phyloP scores from a whole-genome alignment of 2,888 invertebrate genomes.

The Nomada goodeniana region DNA sequence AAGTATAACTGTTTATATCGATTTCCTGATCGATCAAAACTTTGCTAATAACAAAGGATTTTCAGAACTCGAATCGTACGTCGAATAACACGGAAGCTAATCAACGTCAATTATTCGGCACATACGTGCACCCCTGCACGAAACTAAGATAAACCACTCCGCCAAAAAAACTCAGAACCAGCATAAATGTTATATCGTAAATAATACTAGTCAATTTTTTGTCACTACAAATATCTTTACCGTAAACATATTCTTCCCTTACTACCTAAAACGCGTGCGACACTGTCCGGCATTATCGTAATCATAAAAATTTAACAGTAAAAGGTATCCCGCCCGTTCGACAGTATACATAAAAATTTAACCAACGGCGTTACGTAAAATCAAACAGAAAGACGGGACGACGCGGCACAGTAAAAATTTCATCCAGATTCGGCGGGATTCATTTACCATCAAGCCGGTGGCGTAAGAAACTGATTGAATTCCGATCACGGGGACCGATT shows the following conservation, averaged over 20 bases:
- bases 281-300: too few relatives aligned
- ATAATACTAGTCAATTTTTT: too few relatives aligned
- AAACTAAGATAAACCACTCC: not conserved
- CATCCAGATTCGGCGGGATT: constrained; percentile 19
- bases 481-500: constrained; percentile 39
- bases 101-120: not conserved
- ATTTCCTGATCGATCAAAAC: not conserved
- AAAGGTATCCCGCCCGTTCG: too few relatives aligned
- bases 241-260: too few relatives aligned
- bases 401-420: constrained; percentile 19
- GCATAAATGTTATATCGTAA: not conserved
- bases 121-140: too few relatives aligned
- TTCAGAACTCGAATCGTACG: not conserved
- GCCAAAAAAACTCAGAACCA: not conserved
- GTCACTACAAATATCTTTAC: too few relatives aligned
- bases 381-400: too few relatives aligned
- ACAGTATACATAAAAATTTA: too few relatives aligned
- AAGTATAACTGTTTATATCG: not conserved
- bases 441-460: constrained; percentile 22
- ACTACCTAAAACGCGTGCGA: too few relatives aligned
- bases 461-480: constrained; percentile 44
- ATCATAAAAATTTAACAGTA: too few relatives aligned
- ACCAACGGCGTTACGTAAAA: too few relatives aligned
- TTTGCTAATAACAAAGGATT: not conserved
- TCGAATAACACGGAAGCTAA: not conserved